Base-by-base conservation (phyloP, 2,797 vertebrate genomes). In the Hippopotamyrus pictus region DNA sequence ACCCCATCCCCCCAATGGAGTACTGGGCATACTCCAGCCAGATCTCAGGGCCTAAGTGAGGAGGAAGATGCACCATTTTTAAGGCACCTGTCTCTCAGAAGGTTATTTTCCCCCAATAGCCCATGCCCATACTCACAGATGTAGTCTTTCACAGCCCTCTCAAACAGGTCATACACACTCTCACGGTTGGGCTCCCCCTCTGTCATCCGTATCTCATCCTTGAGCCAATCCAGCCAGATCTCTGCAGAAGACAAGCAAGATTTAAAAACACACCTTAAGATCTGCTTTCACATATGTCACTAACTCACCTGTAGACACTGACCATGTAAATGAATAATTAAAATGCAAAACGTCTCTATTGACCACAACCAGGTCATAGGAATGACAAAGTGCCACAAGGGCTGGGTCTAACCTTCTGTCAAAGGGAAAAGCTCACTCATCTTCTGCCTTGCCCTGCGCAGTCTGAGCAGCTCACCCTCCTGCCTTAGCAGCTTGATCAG, bases 21-120 rank as follows among this genome's bases (percentile, higher is more conserved):
- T 98, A 99, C 91, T 99, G 98, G 41, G 97, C 97, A 0, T 97
- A 99, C 87, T 99, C 99, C 33, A 99, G 93, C 98, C 99, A 99
- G 88, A 99, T 98, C 86, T 99, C 98, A 76, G 99, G 99, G 94
- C 98, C 98, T 99, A 50, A 5, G 73, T 51, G 33, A 37, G 65
- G 44, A 69, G 19, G 22, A 91, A 82, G 41, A 46, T 22, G 19
- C 37, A 88, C 2, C 76, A 65, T 29, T 22, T 62, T 48, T 59
- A 65, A 14, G 29, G 29, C 50, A 57, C 46, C 33, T 3, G 0
- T 57, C 11, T 5, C 51, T 37, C 25, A 0, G 7, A 41, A 37
- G 3, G 85, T 7, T 29, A n/a, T 19, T 57, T 57, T 86, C 22
- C 9, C 85, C 12, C 62, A 46, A 59, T 19, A 65, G 33, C 14